Evolutionary conservation across 2,113 vertebrate genomes (phyloP).

Genomic region (Anthoscopus minutus): DNA sequence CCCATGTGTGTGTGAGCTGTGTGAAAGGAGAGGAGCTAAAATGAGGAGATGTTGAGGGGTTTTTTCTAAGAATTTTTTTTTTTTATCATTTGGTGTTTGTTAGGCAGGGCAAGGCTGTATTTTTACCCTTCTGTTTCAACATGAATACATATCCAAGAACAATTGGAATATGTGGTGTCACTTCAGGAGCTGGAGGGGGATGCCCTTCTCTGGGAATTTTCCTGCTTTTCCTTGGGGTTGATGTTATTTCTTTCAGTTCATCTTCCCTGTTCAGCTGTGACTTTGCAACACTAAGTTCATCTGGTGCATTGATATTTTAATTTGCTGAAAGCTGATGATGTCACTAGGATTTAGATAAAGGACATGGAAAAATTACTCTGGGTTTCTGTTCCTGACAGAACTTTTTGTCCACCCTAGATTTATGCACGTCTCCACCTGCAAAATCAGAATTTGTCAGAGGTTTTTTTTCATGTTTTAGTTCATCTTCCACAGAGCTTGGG

Average conservation of each 20-base stretch:
- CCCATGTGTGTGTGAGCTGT: accelerated
- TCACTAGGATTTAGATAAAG: not conserved
- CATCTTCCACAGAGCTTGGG: not conserved
- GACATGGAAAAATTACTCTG: not conserved
- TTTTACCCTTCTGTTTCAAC: not conserved
- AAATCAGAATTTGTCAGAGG: not conserved
- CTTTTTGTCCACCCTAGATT: not conserved
- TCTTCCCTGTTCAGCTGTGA: not conserved
- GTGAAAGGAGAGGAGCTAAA: not conserved
- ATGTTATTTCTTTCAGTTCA: not conserved
- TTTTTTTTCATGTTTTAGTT: not conserved
- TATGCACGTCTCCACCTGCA: not conserved
- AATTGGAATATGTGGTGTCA: not conserved
- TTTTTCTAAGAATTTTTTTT: not conserved
- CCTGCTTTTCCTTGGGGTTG: not conserved
- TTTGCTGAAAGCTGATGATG: not conserved
- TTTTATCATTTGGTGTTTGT: not conserved
- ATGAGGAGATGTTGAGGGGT: not conserved
- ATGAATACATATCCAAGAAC: not conserved
- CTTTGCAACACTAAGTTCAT: not conserved
- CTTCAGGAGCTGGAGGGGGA: not conserved
- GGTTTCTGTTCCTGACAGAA: not conserved
- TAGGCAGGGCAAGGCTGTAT: not conserved
- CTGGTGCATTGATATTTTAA: not conserved
- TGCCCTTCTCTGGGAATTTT: not conserved